Conservation (phyloP, 2,888 invertebrate genomes). For the Lasioglossum marginatum region DNA sequence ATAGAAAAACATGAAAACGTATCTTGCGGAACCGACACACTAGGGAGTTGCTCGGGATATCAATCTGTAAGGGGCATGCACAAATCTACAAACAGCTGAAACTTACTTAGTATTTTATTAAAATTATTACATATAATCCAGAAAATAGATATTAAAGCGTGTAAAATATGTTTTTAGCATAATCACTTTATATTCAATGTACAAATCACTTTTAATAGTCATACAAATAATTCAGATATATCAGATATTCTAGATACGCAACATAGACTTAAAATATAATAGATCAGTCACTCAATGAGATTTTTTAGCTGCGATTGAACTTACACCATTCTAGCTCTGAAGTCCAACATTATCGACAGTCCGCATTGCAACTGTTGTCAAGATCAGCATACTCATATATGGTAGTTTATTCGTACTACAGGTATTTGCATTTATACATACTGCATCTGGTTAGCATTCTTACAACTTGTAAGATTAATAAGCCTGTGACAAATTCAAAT, state of each 20-base stretch:
- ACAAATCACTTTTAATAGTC: neutral
- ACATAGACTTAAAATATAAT: neutral
- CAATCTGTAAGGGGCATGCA: slow-evolving; percentile 7
- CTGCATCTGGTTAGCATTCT: too few species aligned
- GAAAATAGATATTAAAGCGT: neutral
- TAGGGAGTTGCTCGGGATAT: neutral
- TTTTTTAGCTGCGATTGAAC: neutral
- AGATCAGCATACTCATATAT: neutral
- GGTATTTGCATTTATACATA: too few species aligned
- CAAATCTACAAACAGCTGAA: neutral
- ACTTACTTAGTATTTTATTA: neutral
- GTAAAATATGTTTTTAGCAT: neutral
- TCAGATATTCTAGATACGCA: neutral
- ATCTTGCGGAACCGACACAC: neutral
- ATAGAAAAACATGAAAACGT: neutral
- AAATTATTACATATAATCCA: neutral
- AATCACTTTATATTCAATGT: neutral
- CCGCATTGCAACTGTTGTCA: neutral
- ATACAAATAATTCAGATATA: neutral
- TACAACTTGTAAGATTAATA: neutral
- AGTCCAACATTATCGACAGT: neutral
- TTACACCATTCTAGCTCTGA: neutral
- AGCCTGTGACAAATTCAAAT: neutral
- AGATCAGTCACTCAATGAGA: neutral
- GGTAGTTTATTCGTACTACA: neutral